A percentile compares a stretch with the other conserved stretches of the same genome.
Conservation (phyloP, 30 jellyfish, hydroid and myxozoan species). For the Rhopilema esculentum region DNA sequence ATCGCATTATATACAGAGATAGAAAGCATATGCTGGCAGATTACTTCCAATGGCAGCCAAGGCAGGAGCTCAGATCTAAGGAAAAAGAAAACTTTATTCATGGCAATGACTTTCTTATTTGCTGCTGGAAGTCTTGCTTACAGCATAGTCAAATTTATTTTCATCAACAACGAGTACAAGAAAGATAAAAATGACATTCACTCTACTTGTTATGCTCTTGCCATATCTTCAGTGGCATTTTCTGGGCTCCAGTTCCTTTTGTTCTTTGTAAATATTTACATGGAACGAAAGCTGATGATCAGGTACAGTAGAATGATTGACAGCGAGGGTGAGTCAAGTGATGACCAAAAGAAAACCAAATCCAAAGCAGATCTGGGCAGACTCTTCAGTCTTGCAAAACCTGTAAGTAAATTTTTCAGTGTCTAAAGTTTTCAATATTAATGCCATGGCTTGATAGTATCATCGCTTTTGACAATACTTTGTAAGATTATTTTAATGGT, state of each 20-base stretch:
- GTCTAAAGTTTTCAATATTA: not conserved
- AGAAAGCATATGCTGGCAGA: constrained; percentile 47
- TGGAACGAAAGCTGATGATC: constrained; percentile 41
- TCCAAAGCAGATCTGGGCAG: constrained; percentile 70
- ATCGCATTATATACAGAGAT: constrained; percentile 43
- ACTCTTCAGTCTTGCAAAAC: constrained; percentile 73
- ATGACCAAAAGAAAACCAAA: constrained; percentile 28
- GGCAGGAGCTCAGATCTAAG: not conserved
- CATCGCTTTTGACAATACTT: not conserved
- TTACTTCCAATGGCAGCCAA: constrained; percentile 3
- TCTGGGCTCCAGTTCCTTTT: constrained; percentile 47
- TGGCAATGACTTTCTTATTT: constrained; percentile 10
- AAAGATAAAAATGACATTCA: constrained; percentile 27
- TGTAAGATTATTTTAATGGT: too few species aligned
- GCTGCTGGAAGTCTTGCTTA: constrained; percentile 60
- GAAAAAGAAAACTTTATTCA: not conserved
- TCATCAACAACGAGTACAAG: constrained; percentile 43
- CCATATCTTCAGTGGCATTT: constrained; percentile 72
- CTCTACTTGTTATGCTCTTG: constrained; percentile 57
- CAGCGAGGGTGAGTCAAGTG: constrained; percentile 20
- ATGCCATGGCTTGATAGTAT: not conserved
- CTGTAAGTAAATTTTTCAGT: constrained; percentile 68
- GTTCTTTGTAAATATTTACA: constrained; percentile 41
- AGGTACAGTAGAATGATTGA: constrained; percentile 29
- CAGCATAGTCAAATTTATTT: constrained; percentile 61